These are phyloP conservation scores for Choristoneura rosaceana DNA, from an alignment of 2,888 invertebrate species.

Conservation along the genomic window DNA sequence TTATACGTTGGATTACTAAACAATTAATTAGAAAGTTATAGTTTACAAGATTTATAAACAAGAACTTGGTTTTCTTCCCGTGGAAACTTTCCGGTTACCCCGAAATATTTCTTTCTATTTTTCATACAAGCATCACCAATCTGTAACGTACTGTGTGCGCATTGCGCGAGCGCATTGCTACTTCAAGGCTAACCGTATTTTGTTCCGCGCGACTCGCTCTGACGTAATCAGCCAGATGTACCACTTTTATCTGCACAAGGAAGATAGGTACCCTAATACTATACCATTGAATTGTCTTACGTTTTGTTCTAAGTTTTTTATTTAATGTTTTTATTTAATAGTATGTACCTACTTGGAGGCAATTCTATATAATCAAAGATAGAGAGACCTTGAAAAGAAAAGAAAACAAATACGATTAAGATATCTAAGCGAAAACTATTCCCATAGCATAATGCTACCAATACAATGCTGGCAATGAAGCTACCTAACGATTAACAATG, in stretches of 20 bases:
- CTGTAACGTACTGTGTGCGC: conserved; percentile 49
- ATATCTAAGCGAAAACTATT: too few relatives aligned
- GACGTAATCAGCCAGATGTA: conserved; percentile 73
- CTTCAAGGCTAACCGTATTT: conserved; percentile 80
- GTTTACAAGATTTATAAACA: too few relatives aligned
- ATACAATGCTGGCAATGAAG: too few relatives aligned
- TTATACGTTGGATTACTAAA: too few relatives aligned
- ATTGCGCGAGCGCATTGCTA: conserved; percentile 65
- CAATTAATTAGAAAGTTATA: too few relatives aligned
- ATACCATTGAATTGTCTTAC: neutral
- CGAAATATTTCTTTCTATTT: neutral
- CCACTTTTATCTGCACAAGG: conserved; percentile 45
- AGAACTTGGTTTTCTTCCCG: too few relatives aligned
- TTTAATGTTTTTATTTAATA: neutral
- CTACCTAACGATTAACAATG: too few relatives aligned
- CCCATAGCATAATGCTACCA: too few relatives aligned
- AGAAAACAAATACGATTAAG: too few relatives aligned
- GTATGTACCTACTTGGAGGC: neutral
- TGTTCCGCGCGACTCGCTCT: conserved; percentile 74
- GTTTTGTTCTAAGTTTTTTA: neutral
- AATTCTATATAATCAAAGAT: neutral
- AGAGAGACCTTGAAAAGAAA: too few relatives aligned
- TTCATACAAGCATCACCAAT: neutral
- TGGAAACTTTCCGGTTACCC: neutral
- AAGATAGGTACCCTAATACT: conserved; percentile 2